Percentiles rank a stretch among this genome's conserved stretches.
These are phyloP conservation scores for Leucoptera coffeella DNA, from an alignment of 2,888 invertebrate species.

Conservation along the genomic window DNA sequence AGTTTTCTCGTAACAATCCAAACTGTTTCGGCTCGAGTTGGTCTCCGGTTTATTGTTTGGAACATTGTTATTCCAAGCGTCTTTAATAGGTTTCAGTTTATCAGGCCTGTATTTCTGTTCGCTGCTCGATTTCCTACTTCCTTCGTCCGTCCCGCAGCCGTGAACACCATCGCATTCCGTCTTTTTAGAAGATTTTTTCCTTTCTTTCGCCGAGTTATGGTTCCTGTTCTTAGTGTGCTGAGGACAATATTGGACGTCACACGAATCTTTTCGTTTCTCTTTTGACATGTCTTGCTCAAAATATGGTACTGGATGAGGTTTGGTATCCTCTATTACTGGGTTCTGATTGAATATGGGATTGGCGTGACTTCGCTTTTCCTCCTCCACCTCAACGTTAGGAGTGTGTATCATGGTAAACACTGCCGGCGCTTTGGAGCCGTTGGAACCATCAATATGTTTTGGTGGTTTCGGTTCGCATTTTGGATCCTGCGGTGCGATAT, in stretches of 20 bases:
- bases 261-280: slow-evolving; percentile 32
- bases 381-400: slow-evolving; percentile 45
- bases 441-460: slow-evolving; percentile 73
- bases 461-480: slow-evolving; percentile 63
- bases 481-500: slow-evolving; percentile 63
- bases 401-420: slow-evolving; percentile 70
- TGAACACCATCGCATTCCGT: slow-evolving; percentile 46
- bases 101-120: slow-evolving; percentile 14
- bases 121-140: slow-evolving; percentile 18
- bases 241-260: slow-evolving; percentile 41
- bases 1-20: slow-evolving; percentile 40
- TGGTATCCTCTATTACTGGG: slow-evolving; percentile 33
- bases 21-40: slow-evolving; percentile 23
- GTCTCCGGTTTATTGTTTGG: too few relatives aligned
- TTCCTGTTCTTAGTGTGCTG: slow-evolving; percentile 30
- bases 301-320: slow-evolving; percentile 37
- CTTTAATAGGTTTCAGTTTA: slow-evolving; percentile 24
- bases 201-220: slow-evolving; percentile 13
- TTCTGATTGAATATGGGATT: slow-evolving; percentile 56
- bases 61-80: slow-evolving; percentile 23
- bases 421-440: slow-evolving; percentile 68
- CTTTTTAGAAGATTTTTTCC: slow-evolving; percentile 16
- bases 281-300: slow-evolving; percentile 47
- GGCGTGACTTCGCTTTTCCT: slow-evolving; percentile 24
- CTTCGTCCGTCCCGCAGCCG: slow-evolving; percentile 44